phyloP scores from a whole-genome alignment of 1,140 invertebrate genomes.

The Ganaspis sp. region DNA sequence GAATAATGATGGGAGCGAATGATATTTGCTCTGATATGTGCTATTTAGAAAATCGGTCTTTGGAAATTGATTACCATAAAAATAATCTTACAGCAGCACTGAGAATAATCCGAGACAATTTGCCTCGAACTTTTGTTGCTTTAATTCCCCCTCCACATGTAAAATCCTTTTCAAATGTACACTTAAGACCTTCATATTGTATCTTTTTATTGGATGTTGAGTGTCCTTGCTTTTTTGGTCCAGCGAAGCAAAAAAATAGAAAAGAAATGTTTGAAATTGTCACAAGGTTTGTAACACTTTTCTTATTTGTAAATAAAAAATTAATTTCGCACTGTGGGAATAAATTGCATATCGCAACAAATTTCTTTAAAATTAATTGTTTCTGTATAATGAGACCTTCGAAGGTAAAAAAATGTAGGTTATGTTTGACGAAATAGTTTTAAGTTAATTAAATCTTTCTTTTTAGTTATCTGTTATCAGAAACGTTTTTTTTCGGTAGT shows the following conservation, averaged over 20 bases:
- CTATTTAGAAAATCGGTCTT: constrained; percentile 64
- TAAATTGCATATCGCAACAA: too few species aligned
- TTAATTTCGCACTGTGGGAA: too few species aligned
- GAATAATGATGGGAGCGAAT: constrained; percentile 83
- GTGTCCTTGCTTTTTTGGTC: constrained; percentile 77
- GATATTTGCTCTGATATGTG: constrained; percentile 83
- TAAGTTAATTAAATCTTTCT: too few species aligned
- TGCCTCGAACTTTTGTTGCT: constrained; percentile 80
- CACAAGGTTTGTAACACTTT: constrained; percentile 62
- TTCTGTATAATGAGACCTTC: too few species aligned
- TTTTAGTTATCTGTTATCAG: background rate
- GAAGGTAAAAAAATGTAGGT: too few species aligned
- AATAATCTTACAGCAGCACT: constrained; percentile 75
- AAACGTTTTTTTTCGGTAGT: too few species aligned
- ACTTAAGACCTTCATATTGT: constrained; percentile 41
- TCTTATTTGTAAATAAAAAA: too few species aligned
- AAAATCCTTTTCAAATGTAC: constrained; percentile 50
- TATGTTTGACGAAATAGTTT: too few species aligned
- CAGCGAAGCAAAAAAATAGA: constrained; percentile 46
- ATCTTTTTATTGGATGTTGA: constrained; percentile 58
- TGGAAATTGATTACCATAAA: constrained; percentile 72
- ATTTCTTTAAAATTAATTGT: too few species aligned
- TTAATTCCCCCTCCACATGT: constrained; percentile 76
- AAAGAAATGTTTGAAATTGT: constrained; percentile 67
- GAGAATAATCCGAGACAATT: constrained; percentile 77